These are phyloP conservation scores for Corydoras sp. DNA, from an alignment of 2,113 vertebrate species.

Conservation along the genomic window DNA sequence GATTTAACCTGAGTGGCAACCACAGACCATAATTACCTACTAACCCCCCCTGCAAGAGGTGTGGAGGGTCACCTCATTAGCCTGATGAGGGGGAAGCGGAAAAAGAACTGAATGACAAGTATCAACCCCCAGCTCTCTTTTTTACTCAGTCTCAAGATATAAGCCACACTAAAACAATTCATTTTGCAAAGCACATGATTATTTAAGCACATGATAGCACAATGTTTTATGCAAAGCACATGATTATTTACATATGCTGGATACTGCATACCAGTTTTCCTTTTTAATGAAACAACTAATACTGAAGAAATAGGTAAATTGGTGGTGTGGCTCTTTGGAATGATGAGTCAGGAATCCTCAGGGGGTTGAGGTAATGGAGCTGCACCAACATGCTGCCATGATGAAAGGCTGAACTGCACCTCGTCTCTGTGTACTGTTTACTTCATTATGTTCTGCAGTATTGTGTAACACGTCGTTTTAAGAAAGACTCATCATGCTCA, in stretches of 20 bases:
- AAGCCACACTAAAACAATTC: too few relatives aligned
- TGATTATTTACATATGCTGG: too few relatives aligned
- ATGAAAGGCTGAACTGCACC: background rate
- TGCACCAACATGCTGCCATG: slow-evolving; percentile 12
- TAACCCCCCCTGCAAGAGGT: slow-evolving; percentile 3
- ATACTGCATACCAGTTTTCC: too few relatives aligned
- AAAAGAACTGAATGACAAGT: background rate
- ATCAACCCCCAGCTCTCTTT: background rate
- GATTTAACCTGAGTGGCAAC: slow-evolving; percentile 18
- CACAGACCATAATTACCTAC: slow-evolving; percentile 29
- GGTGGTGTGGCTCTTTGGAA: slow-evolving; percentile 1
- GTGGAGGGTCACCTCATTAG: slow-evolving; percentile 36
- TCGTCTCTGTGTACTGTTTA: slow-evolving; percentile 4
- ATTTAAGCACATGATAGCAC: too few relatives aligned
- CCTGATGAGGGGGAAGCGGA: slow-evolving; percentile 7
- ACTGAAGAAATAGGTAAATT: background rate
- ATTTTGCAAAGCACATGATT: too few relatives aligned
- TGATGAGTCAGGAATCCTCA: slow-evolving; percentile 12
- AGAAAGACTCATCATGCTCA: slow-evolving; percentile 10
- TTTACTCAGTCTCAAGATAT: background rate
- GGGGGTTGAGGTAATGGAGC: slow-evolving; percentile 6
- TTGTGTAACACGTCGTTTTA: slow-evolving; percentile 22
- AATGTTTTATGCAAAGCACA: too few relatives aligned
- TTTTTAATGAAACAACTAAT: too few relatives aligned
- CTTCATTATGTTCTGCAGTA: background rate